Base-by-base conservation (phyloP, 2,113 vertebrate species). In the Serinus canaria region DNA sequence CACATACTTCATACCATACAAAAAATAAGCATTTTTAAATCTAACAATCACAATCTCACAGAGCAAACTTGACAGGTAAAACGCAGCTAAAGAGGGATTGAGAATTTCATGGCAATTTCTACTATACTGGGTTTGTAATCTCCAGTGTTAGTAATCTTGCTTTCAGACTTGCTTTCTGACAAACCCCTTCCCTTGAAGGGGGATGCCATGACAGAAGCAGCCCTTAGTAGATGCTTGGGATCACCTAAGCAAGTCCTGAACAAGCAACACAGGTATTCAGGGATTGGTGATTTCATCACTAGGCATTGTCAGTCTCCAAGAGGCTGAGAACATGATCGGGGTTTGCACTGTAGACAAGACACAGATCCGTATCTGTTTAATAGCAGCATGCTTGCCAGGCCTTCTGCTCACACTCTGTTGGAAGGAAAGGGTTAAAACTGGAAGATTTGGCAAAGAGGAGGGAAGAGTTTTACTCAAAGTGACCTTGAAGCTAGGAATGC, bases 341-440 rank as follows among this genome's bases (percentile, higher is more conserved):
- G 1, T 37, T 14, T 41, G 13, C 2, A 31, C 10, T 15, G 30
- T 37, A 31, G 33, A 39, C 16, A 82, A 75, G 35, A 64, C 0
- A 0, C 9, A 83, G 22, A 2, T 69, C 11, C 9, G 2, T 52
- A 22, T 27, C 23, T 11, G 1, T 59, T 75, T 67, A 63, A 75
- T 17, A 72, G 3, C 47, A 52, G 22, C 4, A n/a, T 3, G 3
- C 0, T 3, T 39, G 2, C 10, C 11, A 50, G 37, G 13, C 17
- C 4, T 67, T 69, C 43, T 76, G 13, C 7, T 78, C 39, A 63
- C 19, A 60, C 4, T 16, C 6, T 27, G 13, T 27, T 27, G 27
- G 6, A 33, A 86, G 4, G 27, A 68, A 68, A 52, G 17, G 21
- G 31, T 76, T 59, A 59, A 67, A 50, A 44, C 7, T 35, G 21